Percentiles rank a stretch among this genome's conserved stretches.
phyloP scores from a whole-genome alignment of 1,140 invertebrate species.

The Arctopsyche grandis region DNA sequence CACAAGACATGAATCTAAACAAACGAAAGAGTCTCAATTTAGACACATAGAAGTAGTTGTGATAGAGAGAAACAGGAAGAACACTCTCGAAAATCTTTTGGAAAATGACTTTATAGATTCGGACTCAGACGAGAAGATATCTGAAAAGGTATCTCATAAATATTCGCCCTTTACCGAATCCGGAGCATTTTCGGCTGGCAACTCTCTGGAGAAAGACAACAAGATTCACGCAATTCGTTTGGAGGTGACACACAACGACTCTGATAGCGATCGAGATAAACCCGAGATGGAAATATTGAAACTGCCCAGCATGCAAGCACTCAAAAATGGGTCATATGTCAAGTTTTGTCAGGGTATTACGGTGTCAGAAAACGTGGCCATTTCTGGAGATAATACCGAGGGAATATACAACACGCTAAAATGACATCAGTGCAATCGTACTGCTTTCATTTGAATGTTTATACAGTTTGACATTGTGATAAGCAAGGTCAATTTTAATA shows the following conservation, averaged over 20 bases:
- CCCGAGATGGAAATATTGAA: slow-evolving; percentile 18
- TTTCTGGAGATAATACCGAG: slow-evolving; percentile 25
- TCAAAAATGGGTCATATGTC: slow-evolving; percentile 50
- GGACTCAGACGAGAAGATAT: slow-evolving; percentile 51
- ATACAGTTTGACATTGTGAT: not conserved
- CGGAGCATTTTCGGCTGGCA: slow-evolving; percentile 49
- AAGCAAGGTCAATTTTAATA: not conserved
- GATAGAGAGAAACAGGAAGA: slow-evolving; percentile 61
- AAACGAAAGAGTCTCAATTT: slow-evolving; percentile 63
- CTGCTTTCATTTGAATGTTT: not conserved
- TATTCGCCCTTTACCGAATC: slow-evolving; percentile 49
- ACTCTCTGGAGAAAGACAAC: slow-evolving; percentile 51
- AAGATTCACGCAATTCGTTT: slow-evolving; percentile 50
- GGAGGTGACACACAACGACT: slow-evolving; percentile 48
- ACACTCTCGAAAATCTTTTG: slow-evolving; percentile 45
- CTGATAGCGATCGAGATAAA: slow-evolving; percentile 8
- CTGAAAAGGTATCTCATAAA: slow-evolving; percentile 49
- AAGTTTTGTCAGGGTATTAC: slow-evolving; percentile 49
- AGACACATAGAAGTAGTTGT: slow-evolving; percentile 67
- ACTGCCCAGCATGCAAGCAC: slow-evolving; percentile 41
- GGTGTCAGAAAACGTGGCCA: slow-evolving; percentile 6
- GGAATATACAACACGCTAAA: slow-evolving; percentile 52
- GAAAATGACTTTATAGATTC: slow-evolving; percentile 36
- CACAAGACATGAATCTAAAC: slow-evolving; percentile 61
- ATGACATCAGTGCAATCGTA: slow-evolving; percentile 34